Conservation (phyloP, 2,797 vertebrate species). For the Otolemur crassicaudatus region DNA sequence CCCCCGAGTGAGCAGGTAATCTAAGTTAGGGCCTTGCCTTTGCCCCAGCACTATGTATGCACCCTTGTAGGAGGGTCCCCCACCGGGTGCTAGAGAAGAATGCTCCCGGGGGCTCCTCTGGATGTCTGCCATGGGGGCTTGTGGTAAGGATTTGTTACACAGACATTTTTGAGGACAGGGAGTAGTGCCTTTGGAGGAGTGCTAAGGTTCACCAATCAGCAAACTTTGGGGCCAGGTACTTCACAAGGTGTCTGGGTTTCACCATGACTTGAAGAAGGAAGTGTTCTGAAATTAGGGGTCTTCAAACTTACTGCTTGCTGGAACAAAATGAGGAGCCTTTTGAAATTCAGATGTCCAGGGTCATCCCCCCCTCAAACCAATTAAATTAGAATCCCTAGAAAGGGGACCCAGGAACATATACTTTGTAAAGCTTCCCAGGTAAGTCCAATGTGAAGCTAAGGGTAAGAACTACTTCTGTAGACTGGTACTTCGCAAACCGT, state of each 20-base stretch:
- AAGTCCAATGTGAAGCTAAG: too few relatives aligned
- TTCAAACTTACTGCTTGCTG: neutral
- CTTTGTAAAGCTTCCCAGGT: neutral
- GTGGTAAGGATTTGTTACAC: neutral
- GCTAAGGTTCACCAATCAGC: neutral
- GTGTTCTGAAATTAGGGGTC: neutral
- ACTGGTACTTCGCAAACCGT: neutral
- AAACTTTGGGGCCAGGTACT: neutral
- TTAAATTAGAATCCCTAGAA: neutral
- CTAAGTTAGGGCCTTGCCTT: neutral
- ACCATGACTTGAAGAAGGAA: neutral
- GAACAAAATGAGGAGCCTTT: neutral
- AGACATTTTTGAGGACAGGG: accelerated
- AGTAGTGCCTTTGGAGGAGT: neutral
- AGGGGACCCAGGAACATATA: neutral
- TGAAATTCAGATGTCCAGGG: neutral
- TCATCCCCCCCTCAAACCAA: neutral
- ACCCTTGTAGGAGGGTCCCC: neutral
- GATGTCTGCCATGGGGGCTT: neutral
- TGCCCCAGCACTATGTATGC: neutral
- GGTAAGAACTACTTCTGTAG: neutral
- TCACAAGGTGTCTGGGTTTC: neutral
- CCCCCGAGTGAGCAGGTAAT: accelerated
- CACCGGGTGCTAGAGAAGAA: neutral
- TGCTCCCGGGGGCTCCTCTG: neutral